Conservation (phyloP, 2,797 vertebrate species). For the Carduelis carduelis region DNA sequence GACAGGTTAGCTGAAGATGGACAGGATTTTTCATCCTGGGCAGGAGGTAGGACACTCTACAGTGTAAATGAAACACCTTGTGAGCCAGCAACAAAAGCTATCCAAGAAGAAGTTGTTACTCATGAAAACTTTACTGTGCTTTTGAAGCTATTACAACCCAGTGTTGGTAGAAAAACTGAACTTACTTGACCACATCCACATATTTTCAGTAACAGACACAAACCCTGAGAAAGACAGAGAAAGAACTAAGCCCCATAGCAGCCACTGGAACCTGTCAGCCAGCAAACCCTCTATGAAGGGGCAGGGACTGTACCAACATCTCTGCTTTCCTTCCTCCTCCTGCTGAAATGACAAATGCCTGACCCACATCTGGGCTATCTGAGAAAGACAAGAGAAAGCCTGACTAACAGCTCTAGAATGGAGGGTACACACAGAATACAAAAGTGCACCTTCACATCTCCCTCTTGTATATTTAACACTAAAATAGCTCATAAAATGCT, state of each 20-base stretch:
- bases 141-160: constrained; percentile 50
- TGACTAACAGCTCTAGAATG: background rate
- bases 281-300: background rate
- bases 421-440: background rate
- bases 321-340: constrained; percentile 36
- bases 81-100: constrained; percentile 16
- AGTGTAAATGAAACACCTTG: constrained; percentile 5
- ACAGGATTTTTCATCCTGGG: constrained; percentile 88
- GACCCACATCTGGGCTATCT: background rate
- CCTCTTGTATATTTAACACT: background rate
- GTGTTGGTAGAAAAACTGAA: constrained; percentile 56
- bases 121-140: constrained; percentile 38
- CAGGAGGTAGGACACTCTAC: constrained; percentile 82
- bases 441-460: background rate
- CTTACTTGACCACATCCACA: constrained; percentile 63
- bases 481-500: background rate
- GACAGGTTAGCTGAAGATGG: constrained; percentile 81
- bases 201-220: constrained; percentile 64
- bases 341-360: background rate
- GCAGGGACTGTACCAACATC: background rate
- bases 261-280: constrained; percentile 22
- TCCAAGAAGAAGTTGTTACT: background rate
- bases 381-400: background rate
- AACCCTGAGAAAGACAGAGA: constrained; percentile 60
- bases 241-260: constrained; percentile 45